Evolutionary conservation across 1,140 invertebrate genomes (phyloP).

Genomic region (Zaprionus capensis): DNA sequence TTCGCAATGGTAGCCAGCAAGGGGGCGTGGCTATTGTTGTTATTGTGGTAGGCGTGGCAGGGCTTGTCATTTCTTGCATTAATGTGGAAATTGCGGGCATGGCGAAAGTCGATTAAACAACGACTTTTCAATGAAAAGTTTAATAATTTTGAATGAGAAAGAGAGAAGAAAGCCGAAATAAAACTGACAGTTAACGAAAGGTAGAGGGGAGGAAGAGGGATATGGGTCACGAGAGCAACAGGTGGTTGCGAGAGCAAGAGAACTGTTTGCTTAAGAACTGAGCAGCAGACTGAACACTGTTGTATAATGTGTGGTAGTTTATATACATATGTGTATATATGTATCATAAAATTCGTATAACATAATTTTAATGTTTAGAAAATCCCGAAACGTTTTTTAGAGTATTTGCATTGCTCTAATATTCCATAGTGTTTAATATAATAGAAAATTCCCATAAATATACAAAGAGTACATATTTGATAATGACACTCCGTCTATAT

Average conservation of each 20-base stretch:
- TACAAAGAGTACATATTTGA: no score
- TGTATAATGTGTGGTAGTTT: no score
- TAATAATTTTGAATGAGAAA: constrained; percentile 18
- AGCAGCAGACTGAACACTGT: background rate
- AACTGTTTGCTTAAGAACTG: background rate
- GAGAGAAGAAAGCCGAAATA: constrained; percentile 6
- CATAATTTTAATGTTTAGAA: no score
- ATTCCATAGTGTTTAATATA: no score
- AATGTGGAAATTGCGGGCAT: background rate
- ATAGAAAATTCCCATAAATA: background rate
- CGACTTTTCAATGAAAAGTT: constrained; percentile 12
- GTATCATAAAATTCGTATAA: no score
- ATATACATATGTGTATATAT: no score
- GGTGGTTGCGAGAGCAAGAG: background rate
- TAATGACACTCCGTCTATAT: no score
- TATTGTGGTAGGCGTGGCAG: background rate
- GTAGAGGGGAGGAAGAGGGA: background rate
- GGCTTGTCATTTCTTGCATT: background rate
- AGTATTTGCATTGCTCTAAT: no score
- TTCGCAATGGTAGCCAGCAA: background rate
- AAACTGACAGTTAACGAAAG: constrained; percentile 5
- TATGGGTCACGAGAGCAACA: background rate
- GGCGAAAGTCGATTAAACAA: constrained; percentile 29
- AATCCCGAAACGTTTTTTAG: no score
- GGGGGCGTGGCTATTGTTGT: background rate